phyloP scores from a whole-genome alignment of 1,140 invertebrate species.

The Oryctes rhinoceros region DNA sequence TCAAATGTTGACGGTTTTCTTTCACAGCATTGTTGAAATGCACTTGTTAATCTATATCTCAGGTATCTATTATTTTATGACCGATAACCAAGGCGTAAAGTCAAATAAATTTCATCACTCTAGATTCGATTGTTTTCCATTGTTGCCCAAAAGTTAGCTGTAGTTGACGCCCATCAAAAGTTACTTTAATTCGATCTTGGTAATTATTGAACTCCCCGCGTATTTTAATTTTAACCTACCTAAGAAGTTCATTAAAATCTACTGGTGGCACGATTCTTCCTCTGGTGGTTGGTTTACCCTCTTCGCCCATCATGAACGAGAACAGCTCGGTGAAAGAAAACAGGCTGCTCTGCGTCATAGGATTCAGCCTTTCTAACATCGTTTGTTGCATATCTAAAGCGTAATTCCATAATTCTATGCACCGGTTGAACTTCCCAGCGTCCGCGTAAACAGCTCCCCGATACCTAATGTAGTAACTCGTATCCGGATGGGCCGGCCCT shows the following conservation, averaged over 20 bases:
- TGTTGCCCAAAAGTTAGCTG: too few relatives aligned
- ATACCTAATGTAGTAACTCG: slow-evolving; percentile 93
- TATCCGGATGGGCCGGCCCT: slow-evolving; percentile 92
- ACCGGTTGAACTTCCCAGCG: slow-evolving; percentile 71
- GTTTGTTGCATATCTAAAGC: slow-evolving; percentile 96
- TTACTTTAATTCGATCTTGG: too few relatives aligned
- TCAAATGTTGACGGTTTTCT: too few relatives aligned
- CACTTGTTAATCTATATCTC: too few relatives aligned
- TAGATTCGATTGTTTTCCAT: too few relatives aligned
- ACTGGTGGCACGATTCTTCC: slow-evolving; percentile 80
- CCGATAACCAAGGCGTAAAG: too few relatives aligned
- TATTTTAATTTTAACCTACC: neutral
- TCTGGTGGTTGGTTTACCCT: slow-evolving; percentile 72
- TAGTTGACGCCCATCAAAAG: too few relatives aligned
- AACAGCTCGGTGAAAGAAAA: slow-evolving; percentile 95
- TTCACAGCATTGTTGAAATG: too few relatives aligned
- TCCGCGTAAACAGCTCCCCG: slow-evolving; percentile 95
- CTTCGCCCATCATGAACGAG: slow-evolving; percentile 89
- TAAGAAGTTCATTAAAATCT: slow-evolving; percentile 80
- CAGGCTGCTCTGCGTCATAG: slow-evolving; percentile 92
- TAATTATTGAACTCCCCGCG: too few relatives aligned
- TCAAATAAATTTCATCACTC: too few relatives aligned
- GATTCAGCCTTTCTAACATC: slow-evolving; percentile 90
- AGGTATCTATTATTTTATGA: too few relatives aligned
- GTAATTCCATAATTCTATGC: slow-evolving; percentile 94